Percentiles rank a stretch among this genome's conserved stretches.
These are phyloP conservation scores for Cartodere bifasciata DNA, from an alignment of 2,888 invertebrate genomes.

Conservation along the genomic window DNA sequence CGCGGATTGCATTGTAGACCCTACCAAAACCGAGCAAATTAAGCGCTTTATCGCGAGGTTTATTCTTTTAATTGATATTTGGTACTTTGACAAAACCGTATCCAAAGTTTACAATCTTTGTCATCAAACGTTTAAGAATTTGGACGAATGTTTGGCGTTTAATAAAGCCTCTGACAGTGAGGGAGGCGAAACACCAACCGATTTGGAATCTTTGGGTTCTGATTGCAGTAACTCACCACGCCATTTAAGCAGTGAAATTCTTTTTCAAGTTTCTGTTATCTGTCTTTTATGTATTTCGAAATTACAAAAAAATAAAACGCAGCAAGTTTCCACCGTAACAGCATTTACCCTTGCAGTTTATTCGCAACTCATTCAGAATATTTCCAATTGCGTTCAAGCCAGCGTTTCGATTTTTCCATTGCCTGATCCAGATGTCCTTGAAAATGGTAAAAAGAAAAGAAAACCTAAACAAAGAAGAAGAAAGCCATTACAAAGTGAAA, in stretches of 20 bases:
- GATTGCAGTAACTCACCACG: constrained; percentile 41
- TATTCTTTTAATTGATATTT: constrained; percentile 46
- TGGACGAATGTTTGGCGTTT: constrained; percentile 58
- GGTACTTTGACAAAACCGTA: constrained; percentile 51
- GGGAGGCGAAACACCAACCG: constrained; percentile 41
- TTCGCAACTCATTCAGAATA: constrained; percentile 51
- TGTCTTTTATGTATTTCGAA: constrained; percentile 71
- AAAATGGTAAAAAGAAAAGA: constrained; percentile 14
- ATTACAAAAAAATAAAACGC: constrained; percentile 58
- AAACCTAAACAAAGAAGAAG: constrained; percentile 23
- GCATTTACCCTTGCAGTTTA: constrained; percentile 76
- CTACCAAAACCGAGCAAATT: constrained; percentile 35
- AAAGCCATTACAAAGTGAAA: constrained; percentile 22
- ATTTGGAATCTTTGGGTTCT: constrained; percentile 39
- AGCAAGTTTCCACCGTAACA: constrained; percentile 68
- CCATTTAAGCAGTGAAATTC: constrained; percentile 50
- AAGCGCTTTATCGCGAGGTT: constrained; percentile 41
- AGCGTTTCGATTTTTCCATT: constrained; percentile 34
- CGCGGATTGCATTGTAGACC: constrained; percentile 31
- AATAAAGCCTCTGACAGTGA: constrained; percentile 33
- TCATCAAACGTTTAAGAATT: constrained; percentile 55
- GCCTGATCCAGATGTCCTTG: constrained; percentile 22
- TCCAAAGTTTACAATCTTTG: constrained; percentile 54
- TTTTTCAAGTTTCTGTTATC: constrained; percentile 73
- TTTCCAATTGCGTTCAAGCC: constrained; percentile 31